Base-by-base conservation (phyloP, 2,888 invertebrate genomes). In the Watsonalla cultraria region DNA sequence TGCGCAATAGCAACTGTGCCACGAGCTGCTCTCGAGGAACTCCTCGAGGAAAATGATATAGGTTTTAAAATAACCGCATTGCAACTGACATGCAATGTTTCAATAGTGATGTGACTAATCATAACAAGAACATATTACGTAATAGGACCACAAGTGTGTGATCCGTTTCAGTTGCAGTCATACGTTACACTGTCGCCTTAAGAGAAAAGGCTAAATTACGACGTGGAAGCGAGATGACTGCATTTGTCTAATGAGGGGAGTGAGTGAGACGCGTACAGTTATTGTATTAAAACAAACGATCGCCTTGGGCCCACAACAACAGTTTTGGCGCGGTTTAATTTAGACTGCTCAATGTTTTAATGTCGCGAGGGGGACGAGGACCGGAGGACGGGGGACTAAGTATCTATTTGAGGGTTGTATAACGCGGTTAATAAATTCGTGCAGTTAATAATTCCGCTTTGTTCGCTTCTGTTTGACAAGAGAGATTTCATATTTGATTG, bases 211-310 rank as follows among this genome's bases (percentile, higher is more conserved):
- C 78, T 81, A 79, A 87, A 85, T 85, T 80, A 80, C 75, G 61
- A 61, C 47, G 82, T 60, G 72, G 45, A 74, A 87, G 65, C 34
- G 78, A 74, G 84, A 83, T 57, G 63, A 70, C 54, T 46, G 57
- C 61, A 80, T 59, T 53, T 46, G 47, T 55, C 68, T 77, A 78
- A 80, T 77, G 74, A 74, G 65, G 64, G 62, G 87, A 78, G 80
- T 67, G 83, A 89, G 66, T 71, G 84, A 81, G 90, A 89, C 65
- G 68, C 73, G 63, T 70, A 79, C 70, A 77, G 86, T 86, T 88
- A 88, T 89, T 89, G 90, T 90, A 90, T 90, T 89, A 90, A 90
- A 90, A 90, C 86, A 89, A 90, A 90, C 87, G 90, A 82, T 71
- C 84, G 87, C 89, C 88, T 86, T 87, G 90, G 89, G 90, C 82